Evolutionary conservation across 2,797 vertebrate genomes (phyloP), one percentile per base, ranked within the genome.

Genomic region (Leptatherina wallacei): DNA sequence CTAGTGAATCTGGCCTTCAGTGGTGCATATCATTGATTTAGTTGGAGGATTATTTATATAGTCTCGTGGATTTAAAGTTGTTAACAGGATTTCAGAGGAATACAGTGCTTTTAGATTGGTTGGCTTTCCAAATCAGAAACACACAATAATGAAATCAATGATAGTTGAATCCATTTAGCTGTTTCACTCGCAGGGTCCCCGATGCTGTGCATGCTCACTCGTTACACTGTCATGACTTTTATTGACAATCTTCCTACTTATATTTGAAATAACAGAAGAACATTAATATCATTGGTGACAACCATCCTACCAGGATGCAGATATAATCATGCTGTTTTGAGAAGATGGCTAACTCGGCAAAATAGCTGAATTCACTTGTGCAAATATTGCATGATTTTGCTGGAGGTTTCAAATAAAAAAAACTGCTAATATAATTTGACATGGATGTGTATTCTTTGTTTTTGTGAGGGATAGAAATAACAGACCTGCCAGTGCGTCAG

Each of bases 401-500:
- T 27, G 18, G 22, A 18, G 35, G 18, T 36, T 72, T 12, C 4
- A 20, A 44, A 14, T 16, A 1, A 58, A 54, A 8, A 63, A 70
- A 16, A 18, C 52, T 32, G 36, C 38, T 24, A 29, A 24, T 62
- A 38, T 64, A 55, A 9, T 63, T 51, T 55, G 24, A 67, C 33
- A 24, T 44, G 20, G 51, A n/a, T 10, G 7, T 0, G 1, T 52
- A 40, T 59, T 65, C 55, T 35, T 66, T 32, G 66, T 69, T 73
- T n/a, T 73, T 29, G 10, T 29, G 20, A 20, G 16, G n/a, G 22
- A 56, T 8, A 22, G 9, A 51, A 61, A 77, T 63, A 47, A 32
- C 58, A 69, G 73, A 54, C 20, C 67, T 80, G 44, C 59, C 5
- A 71, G 72, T 73, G 69, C 22, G 8, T 16, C 33, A 3, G 16